phyloP scores from a whole-genome alignment of 2,888 invertebrate species.

The Ichneumon xanthorius region DNA sequence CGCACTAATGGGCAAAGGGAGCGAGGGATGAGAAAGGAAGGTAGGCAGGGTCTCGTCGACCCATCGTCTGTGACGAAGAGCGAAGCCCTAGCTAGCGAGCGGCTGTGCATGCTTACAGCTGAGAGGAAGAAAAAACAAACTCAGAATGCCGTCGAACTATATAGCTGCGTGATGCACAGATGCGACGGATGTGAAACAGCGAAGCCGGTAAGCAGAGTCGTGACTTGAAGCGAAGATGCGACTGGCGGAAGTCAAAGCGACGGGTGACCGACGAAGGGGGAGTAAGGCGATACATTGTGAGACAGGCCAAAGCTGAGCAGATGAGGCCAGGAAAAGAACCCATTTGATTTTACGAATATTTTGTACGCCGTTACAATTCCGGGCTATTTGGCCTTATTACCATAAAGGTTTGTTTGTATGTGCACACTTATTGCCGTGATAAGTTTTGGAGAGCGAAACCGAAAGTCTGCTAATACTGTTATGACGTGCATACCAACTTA shows the following conservation, averaged over 20 bases:
- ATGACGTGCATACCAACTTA: no score
- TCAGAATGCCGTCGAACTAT: constrained; percentile 63
- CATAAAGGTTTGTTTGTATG: neutral
- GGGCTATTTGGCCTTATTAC: neutral
- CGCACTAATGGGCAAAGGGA: constrained; percentile 18
- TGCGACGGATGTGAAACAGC: constrained; percentile 82
- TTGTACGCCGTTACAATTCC: neutral
- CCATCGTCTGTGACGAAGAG: constrained; percentile 11
- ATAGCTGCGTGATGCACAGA: constrained; percentile 80
- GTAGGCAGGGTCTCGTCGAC: neutral
- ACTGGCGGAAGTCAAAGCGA: constrained; percentile 66
- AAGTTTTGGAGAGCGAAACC: neutral
- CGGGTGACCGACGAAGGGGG: constrained; percentile 53
- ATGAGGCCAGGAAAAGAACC: constrained; percentile 28
- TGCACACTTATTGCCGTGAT: neutral
- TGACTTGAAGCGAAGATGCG: constrained; percentile 53
- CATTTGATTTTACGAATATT: neutral
- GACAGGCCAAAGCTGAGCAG: constrained; percentile 24
- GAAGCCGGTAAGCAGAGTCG: constrained; percentile 41
- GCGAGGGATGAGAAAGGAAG: constrained; percentile 15
- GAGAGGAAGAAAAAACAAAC: constrained; percentile 27
- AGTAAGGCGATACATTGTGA: constrained; percentile 46
- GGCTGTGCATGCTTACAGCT: constrained; percentile 7
- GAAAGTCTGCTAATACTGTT: neutral
- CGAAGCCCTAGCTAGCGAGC: neutral